Base-by-base conservation (phyloP, 2,797 vertebrate species). In the Coregonus suidteri region DNA sequence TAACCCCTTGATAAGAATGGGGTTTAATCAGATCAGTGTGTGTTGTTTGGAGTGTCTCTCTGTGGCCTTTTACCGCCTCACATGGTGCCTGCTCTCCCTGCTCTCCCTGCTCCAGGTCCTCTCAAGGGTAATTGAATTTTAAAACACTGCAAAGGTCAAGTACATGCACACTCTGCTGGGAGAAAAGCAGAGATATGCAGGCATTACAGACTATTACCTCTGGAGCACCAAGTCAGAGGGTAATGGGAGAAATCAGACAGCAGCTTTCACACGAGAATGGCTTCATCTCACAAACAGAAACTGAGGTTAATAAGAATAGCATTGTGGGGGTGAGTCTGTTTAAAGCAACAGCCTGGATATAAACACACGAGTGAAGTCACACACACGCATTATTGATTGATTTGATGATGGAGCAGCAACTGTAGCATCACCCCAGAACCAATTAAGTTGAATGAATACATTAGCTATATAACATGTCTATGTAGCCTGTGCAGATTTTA, bases 111-210 rank as follows among this genome's bases (percentile, higher is more conserved):
- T 7, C 7, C 34, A 74, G 35, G 35, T 35, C 9, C 52, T 77
- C 68, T 53, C 71, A 62, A 70, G 51, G 65, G 76, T 76, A 74
- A 83, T 68, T 73, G 65, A 37, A 86, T 87, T 52, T 79, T 73
- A 80, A 82, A 75, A 62, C 47, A 68, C 11, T 71, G 34, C 16
- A 78, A 84, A 88, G 76, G 82, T 83, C 71, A 78, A 51, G 34
- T 77, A 81, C 54, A 79, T 73, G 76, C 64, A 16, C 9, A 72
- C 35, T 81, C 62, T 53, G 59, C 18, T 30, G 74, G 16, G 54
- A 75, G 20, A 71, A 75, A 65, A 68, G 20, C 51, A n/a, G 65
- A 73, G 53, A 77, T 59, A 35, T 31, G 66, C 74, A 47, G 25
- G 67, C 75, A 81, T 82, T 56, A 75, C n/a, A 71, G 30, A 11